Evolutionary conservation across 1,140 invertebrate genomes (phyloP).

Genomic region (Lepidurus couesii): DNA sequence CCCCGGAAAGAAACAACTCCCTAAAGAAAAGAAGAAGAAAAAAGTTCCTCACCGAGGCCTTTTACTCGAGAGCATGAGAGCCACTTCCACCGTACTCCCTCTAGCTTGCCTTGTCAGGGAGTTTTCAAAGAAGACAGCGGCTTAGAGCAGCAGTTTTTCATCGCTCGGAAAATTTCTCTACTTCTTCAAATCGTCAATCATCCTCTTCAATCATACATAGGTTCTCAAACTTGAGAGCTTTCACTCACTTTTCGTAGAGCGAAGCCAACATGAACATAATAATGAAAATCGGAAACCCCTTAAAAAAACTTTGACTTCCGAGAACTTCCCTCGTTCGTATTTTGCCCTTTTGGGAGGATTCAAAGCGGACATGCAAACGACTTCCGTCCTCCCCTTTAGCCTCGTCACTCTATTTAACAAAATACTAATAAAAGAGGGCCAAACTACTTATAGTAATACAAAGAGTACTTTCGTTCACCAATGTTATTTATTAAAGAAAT

Average conservation of each 20-base stretch:
- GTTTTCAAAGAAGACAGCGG: slow-evolving; percentile 17
- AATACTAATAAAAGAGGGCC: too few species aligned
- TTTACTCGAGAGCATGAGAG: neutral
- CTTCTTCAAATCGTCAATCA: slow-evolving; percentile 20
- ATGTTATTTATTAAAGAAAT: too few species aligned
- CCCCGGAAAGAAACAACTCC: neutral
- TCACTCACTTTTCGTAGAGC: neutral
- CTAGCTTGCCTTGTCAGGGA: slow-evolving; percentile 8
- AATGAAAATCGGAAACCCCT: neutral
- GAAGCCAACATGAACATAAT: neutral
- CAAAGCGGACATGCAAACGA: neutral
- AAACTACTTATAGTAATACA: too few species aligned
- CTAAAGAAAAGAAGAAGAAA: neutral
- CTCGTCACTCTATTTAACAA: too few species aligned
- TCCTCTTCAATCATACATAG: slow-evolving; percentile 2
- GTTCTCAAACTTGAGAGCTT: neutral
- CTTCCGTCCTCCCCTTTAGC: neutral
- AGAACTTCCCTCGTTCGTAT: neutral
- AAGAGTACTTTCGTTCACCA: too few species aligned
- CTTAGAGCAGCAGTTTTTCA: slow-evolving; percentile 19
- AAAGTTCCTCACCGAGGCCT: neutral
- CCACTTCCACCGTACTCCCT: neutral
- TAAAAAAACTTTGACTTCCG: neutral
- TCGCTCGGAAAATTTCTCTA: neutral
- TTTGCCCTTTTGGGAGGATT: neutral